Conservation (phyloP, 2,797 vertebrate genomes). For the Myotis daubentonii region DNA sequence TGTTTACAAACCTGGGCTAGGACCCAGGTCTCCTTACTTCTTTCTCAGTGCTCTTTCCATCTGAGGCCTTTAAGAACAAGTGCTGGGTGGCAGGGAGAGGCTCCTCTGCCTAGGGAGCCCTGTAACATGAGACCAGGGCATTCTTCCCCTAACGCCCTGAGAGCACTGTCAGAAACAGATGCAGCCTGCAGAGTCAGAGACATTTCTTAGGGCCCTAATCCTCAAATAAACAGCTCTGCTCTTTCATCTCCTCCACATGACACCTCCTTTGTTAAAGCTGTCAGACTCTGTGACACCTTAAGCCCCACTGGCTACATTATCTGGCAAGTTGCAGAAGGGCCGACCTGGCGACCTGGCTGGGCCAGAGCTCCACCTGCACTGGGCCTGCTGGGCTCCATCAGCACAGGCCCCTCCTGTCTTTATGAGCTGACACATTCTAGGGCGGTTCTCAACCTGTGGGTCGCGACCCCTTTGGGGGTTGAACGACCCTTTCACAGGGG, state of each 20-base stretch:
- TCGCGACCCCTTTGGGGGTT: no score
- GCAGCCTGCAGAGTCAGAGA: slow-evolving; percentile 66
- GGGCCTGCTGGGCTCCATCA: neutral
- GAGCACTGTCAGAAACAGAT: slow-evolving; percentile 70
- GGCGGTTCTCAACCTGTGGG: neutral
- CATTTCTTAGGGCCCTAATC: slow-evolving; percentile 82
- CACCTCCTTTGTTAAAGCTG: slow-evolving; percentile 80
- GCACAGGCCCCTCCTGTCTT: neutral
- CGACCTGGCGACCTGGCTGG: neutral
- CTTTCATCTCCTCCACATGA: slow-evolving; percentile 79
- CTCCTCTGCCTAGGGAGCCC: slow-evolving; percentile 23
- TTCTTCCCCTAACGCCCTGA: slow-evolving; percentile 57
- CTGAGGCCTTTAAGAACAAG: neutral
- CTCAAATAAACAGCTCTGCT: slow-evolving; percentile 79
- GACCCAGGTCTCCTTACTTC: neutral
- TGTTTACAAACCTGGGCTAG: neutral
- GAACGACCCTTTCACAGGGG: no score
- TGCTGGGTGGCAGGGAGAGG: neutral
- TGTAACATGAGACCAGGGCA: slow-evolving; percentile 61
- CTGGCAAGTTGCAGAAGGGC: neutral
- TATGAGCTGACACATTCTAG: neutral
- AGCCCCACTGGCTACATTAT: slow-evolving; percentile 74
- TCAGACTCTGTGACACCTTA: slow-evolving; percentile 75
- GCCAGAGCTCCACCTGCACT: neutral
- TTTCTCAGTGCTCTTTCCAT: neutral